Evolutionary conservation across 2,888 invertebrate genomes (phyloP), one percentile per base, ranked within the genome.

Genomic region (Nomada flava): DNA sequence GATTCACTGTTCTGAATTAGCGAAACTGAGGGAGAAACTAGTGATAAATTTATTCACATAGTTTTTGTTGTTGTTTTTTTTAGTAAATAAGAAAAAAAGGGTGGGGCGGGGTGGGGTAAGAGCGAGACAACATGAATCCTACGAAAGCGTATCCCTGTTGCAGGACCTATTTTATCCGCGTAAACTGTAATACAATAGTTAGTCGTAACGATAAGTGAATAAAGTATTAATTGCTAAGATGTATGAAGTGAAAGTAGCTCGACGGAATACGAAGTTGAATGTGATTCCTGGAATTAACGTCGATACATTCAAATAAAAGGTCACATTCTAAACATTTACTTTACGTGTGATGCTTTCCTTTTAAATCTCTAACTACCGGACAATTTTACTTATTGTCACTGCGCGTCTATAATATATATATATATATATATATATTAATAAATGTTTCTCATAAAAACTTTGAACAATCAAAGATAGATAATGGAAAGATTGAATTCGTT

Each of bases 101-200:
- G 20, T 20, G 20, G 52, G 11, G 5, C 0, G 36, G 36, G 7
- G 36, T 36, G 9, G 4, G 23, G 18, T 26, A 9, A 29, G 15
- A 47, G 10, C 59, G 29, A 47, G 62, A 76, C 26, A 62, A 78
- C 79, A 79, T 73, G 86, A 78, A 80, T 75, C 83, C 76, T 76
- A 77, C 63, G 71, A 75, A 76, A 73, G 52, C 63, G 67, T 82
- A 74, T 59, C 65, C 73, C 67, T 67, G 57, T 78, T 82, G 82
- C 76, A 79, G 76, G 76, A 86, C 79, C 78, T 81, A 88, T 90
- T 90, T 89, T 86, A 89, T 83, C 85, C 88, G 83, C 87, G 88
- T 88, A 85, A 90, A 89, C 88, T 90, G 87, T 89, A 89, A 89
- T 88, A 89, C 88, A 88, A 86, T 86, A 89, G 86, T 88, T 91